These are phyloP conservation scores for Clunio marinus DNA, from an alignment of 2,888 invertebrate genomes.

Conservation along the genomic window DNA sequence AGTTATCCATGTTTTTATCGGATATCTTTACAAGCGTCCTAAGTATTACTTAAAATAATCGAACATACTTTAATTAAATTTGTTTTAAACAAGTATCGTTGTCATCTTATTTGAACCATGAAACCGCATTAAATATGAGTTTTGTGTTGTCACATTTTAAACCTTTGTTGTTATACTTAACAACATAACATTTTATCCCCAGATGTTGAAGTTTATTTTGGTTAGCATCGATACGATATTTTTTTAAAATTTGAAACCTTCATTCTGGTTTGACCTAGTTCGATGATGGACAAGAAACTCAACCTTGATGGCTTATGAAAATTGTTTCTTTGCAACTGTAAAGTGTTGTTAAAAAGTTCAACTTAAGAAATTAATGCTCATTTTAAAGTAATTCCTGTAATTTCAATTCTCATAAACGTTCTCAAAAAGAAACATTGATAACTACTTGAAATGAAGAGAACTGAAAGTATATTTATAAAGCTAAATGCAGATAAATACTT, in stretches of 20 bases:
- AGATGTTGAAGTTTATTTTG: too few relatives aligned
- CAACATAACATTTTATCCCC: slow-evolving; percentile 73
- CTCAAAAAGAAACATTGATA: background rate
- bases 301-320: too few relatives aligned
- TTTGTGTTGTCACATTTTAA: slow-evolving; percentile 73
- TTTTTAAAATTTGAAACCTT: too few relatives aligned
- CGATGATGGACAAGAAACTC: too few relatives aligned
- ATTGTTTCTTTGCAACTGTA: background rate
- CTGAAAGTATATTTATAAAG: background rate
- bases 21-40: too few relatives aligned
- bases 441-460: background rate
- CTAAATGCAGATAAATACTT: background rate
- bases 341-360: background rate
- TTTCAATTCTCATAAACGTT: background rate
- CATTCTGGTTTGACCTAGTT: too few relatives aligned
- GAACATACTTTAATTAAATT: too few relatives aligned
- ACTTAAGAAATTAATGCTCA: background rate
- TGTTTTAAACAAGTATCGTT: slow-evolving; percentile 91
- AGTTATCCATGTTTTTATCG: too few relatives aligned
- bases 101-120: slow-evolving; percentile 82
- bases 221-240: too few relatives aligned
- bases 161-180: slow-evolving; percentile 83
- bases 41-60: slow-evolving; percentile 44
- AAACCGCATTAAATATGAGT: slow-evolving; percentile 81
- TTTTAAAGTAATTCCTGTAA: background rate